A percentile compares a stretch with the other conserved stretches of the same genome.
Evolutionary conservation across 2,888 invertebrate genomes (phyloP).

Genomic region (Globia sparganii): DNA sequence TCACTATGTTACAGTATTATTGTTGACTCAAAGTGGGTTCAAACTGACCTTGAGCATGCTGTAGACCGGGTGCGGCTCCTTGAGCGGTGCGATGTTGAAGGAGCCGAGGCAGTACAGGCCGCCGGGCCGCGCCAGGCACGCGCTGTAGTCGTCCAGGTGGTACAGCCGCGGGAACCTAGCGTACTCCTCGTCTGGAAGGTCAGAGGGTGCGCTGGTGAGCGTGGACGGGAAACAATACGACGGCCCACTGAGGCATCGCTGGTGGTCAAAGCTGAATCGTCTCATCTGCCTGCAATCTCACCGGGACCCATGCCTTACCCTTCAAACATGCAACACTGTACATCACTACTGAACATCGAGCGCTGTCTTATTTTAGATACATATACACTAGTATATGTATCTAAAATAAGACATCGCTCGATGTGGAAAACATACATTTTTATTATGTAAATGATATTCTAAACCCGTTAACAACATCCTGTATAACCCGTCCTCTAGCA

Average conservation of each 20-base stretch:
- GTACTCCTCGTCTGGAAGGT: conserved; percentile 74
- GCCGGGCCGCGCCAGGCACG: conserved; percentile 74
- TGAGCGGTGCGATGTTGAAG: conserved; percentile 72
- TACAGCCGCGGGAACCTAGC: conserved; percentile 78
- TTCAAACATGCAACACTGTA: neutral
- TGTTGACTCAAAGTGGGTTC: neutral
- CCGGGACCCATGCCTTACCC: neutral
- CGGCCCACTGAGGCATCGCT: neutral
- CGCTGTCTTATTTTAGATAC: too few relatives aligned
- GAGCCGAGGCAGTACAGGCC: conserved; percentile 82
- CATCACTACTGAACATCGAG: too few relatives aligned
- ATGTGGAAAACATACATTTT: neutral
- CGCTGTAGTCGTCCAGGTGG: conserved; percentile 80
- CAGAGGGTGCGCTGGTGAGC: neutral
- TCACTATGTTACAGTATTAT: neutral
- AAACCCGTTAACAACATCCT: neutral
- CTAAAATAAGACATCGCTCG: neutral
- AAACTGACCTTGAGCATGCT: conserved; percentile 73
- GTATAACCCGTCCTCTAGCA: neutral
- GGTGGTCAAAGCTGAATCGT: neutral
- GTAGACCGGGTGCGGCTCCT: conserved; percentile 66
- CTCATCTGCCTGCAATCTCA: neutral
- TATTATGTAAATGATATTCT: neutral
- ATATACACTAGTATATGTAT: too few relatives aligned
- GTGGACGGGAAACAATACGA: neutral